Conservation (phyloP, 1,140 invertebrate genomes). For the Lepidurus packardi region DNA sequence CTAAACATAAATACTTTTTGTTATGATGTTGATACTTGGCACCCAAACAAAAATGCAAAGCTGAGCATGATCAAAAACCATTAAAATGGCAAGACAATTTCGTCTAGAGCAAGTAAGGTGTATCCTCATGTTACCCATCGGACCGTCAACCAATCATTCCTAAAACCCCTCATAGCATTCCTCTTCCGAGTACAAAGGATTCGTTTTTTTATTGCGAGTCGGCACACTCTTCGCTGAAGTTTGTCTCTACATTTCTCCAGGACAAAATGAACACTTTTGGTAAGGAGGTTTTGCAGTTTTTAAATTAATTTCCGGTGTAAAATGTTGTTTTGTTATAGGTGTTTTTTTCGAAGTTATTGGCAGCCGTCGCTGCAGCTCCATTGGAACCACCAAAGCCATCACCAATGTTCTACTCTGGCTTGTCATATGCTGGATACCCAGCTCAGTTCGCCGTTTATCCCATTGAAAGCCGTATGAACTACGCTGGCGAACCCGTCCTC, state of each 20-base stretch:
- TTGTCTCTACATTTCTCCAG: constrained; percentile 12
- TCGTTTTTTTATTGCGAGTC: neutral
- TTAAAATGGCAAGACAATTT: too few relatives aligned
- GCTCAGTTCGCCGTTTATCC: too few relatives aligned
- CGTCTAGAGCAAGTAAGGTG: too few relatives aligned
- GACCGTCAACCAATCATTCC: neutral
- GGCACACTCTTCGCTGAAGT: constrained; percentile 17
- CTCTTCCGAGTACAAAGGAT: neutral
- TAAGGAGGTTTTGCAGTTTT: neutral
- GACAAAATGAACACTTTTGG: constrained; percentile 26
- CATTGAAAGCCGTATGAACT: too few relatives aligned
- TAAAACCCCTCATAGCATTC: neutral
- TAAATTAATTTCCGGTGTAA: neutral
- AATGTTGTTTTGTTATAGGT: neutral
- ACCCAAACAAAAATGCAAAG: too few relatives aligned
- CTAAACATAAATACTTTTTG: too few relatives aligned
- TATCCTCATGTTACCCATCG: neutral
- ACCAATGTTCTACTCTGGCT: neutral
- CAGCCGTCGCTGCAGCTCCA: constrained; percentile 24
- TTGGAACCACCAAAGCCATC: neutral
- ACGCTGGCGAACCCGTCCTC: too few relatives aligned
- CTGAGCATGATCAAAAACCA: too few relatives aligned
- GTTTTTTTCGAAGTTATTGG: constrained; percentile 21
- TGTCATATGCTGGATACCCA: neutral
- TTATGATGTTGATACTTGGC: too few relatives aligned